Conservation (phyloP, 2,113 vertebrate genomes). For the Pardalotus punctatus region DNA sequence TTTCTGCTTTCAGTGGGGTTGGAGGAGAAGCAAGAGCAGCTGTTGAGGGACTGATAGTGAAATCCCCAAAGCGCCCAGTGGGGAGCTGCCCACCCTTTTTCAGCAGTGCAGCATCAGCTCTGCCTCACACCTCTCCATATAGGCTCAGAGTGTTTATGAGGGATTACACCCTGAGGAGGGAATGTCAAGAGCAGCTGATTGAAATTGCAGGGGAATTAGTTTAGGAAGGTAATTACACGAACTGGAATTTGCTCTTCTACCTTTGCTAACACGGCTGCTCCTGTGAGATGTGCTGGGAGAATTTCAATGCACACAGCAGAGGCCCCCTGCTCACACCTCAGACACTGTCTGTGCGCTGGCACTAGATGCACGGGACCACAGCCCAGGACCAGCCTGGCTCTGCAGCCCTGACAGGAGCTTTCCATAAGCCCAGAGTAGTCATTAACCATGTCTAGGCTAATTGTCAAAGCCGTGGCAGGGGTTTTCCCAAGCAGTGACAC, state of each 20-base stretch:
- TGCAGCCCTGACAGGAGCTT: not conserved
- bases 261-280: conserved; percentile 18
- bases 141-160: not conserved
- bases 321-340: not conserved
- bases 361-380: not conserved
- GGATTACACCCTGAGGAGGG: conserved; percentile 46
- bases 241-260: conserved; percentile 56
- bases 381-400: not conserved
- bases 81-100: not conserved
- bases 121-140: not conserved
- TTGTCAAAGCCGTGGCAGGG: not conserved
- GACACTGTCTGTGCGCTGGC: not conserved
- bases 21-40: not conserved
- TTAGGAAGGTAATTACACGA: conserved; percentile 51
- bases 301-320: not conserved
- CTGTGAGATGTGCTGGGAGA: not conserved
- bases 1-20: not conserved
- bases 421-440: not conserved
- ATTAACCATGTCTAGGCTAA: not conserved
- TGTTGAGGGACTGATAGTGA: not conserved
- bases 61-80: rapidly evolving
- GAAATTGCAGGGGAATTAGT: conserved; percentile 58
- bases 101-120: not conserved
- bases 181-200: conserved; percentile 56
- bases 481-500: not conserved